Percentiles rank a stretch among this genome's conserved stretches.
phyloP scores from a whole-genome alignment of 2,113 vertebrate species.

The Reinhardtius hippoglossoides region DNA sequence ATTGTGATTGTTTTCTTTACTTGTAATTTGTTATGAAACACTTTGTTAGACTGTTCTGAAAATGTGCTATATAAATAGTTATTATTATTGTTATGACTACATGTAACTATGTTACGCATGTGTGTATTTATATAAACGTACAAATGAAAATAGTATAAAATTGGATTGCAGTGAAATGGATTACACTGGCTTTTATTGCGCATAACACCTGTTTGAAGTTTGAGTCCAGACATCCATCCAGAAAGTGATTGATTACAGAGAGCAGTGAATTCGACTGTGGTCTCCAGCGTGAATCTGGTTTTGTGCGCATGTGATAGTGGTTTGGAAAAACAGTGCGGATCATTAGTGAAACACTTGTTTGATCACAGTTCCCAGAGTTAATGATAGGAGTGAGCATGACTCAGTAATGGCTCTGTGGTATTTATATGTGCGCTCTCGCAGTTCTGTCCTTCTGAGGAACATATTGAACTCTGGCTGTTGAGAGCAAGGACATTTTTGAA shows the following conservation, averaged over 20 bases:
- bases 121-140: no score
- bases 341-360: conserved; percentile 74
- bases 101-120: no score
- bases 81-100: no score
- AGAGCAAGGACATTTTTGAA: conserved; percentile 29
- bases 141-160: not conserved
- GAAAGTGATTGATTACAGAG: conserved; percentile 59
- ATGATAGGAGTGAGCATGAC: conserved; percentile 63
- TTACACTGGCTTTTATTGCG: not conserved
- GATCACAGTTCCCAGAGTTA: conserved; percentile 72
- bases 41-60: no score
- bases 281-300: conserved; percentile 30
- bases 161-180: not conserved
- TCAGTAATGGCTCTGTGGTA: conserved; percentile 65
- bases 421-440: conserved; percentile 10
- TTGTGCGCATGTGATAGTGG: conserved; percentile 59
- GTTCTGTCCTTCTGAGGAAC: conserved; percentile 27
- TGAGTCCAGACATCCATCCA: conserved; percentile 52
- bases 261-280: conserved; percentile 35
- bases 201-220: conserved; percentile 40
- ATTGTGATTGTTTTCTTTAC: not conserved
- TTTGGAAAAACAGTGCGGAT: conserved; percentile 58
- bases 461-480: conserved; percentile 2
- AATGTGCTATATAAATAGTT: no score
- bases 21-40: not conserved